phyloP scores from a whole-genome alignment of 2,888 invertebrate genomes.

The Ypsolopha sequella region DNA sequence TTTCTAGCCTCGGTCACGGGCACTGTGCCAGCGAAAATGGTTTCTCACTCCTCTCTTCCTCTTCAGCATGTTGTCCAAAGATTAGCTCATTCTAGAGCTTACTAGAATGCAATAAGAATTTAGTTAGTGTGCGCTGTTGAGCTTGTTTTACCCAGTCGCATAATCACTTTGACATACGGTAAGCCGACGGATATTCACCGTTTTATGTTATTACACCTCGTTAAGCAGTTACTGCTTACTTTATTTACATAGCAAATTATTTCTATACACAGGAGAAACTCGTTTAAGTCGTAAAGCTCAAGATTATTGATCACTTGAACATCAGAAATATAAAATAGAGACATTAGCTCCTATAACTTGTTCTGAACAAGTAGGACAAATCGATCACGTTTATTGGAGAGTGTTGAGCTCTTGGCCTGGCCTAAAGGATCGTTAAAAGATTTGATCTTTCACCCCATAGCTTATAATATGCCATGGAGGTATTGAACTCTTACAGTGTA shows the following conservation, averaged over 20 bases:
- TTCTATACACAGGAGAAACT: background rate
- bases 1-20: constrained; percentile 35
- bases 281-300: background rate
- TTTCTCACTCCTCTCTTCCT: constrained; percentile 18
- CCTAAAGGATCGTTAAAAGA: constrained; percentile 19
- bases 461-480: background rate
- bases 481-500: constrained; percentile 3
- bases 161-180: background rate
- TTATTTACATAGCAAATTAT: background rate
- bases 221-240: background rate
- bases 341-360: constrained; percentile 15
- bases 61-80: constrained; percentile 25
- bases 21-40: constrained; percentile 50
- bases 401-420: constrained; percentile 20
- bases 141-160: background rate
- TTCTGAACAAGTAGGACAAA: constrained; percentile 32
- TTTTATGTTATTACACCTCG: background rate
- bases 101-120: background rate
- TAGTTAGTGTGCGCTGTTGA: background rate
- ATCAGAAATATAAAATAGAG: constrained; percentile 7
- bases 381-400: constrained; percentile 28
- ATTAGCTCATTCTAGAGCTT: background rate
- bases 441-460: constrained; percentile 33
- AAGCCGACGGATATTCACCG: background rate
- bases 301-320: background rate